Percentiles rank a stretch among this genome's conserved stretches.
Conservation (phyloP, 2,797 vertebrate genomes). For the Hemibagrus guttatus region DNA sequence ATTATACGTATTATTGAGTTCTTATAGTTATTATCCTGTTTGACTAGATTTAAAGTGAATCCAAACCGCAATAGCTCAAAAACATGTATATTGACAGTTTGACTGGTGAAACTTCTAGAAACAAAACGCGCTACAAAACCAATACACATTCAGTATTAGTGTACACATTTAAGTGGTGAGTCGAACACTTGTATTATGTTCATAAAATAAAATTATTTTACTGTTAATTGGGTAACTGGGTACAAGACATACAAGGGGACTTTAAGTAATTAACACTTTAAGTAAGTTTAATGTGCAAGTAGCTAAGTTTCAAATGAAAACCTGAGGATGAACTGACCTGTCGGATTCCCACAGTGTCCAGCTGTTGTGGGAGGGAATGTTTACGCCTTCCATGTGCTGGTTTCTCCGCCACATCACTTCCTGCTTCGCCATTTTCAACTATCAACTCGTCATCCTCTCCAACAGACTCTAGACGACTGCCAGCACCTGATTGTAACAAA, state of each 20-base stretch:
- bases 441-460: conserved; percentile 93
- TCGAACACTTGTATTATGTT: background rate
- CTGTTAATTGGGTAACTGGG: background rate
- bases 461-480: conserved; percentile 88
- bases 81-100: background rate
- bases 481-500: conserved; percentile 72
- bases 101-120: background rate
- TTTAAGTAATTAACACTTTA: background rate
- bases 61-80: background rate
- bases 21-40: background rate
- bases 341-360: conserved; percentile 79
- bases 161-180: background rate
- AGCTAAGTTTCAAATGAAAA: background rate
- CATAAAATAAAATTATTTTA: background rate
- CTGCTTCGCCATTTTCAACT: conserved; percentile 78
- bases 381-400: conserved; percentile 83
- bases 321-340: conserved; percentile 75
- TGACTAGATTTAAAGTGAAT: background rate
- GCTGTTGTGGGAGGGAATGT: conserved; percentile 92
- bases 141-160: background rate
- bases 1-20: background rate
- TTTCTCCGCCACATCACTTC: conserved; percentile 75
- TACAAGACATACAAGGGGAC: background rate
- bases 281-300: background rate
- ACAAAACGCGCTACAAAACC: background rate